phyloP scores from a whole-genome alignment of 2,113 vertebrate genomes.

The Myotis lucifugus region DNA sequence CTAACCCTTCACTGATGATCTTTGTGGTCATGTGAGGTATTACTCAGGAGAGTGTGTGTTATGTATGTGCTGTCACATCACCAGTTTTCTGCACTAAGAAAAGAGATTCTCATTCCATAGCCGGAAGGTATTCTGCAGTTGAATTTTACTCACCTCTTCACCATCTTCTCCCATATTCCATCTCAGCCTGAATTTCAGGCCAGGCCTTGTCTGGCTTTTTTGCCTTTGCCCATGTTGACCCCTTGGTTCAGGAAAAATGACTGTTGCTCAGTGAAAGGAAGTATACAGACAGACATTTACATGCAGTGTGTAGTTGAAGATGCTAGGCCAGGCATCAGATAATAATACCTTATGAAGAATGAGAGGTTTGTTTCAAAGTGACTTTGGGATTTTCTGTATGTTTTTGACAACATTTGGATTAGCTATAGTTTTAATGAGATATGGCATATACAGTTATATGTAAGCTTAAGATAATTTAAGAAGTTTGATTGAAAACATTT shows the following conservation, averaged over 20 bases:
- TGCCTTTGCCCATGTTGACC: not conserved
- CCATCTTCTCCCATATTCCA: not conserved
- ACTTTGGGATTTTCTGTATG: not conserved
- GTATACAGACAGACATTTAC: not conserved
- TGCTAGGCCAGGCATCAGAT: not conserved
- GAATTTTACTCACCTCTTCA: not conserved
- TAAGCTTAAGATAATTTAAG: not conserved
- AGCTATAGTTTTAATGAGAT: not conserved
- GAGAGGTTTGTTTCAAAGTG: not conserved
- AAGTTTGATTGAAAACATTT: slow-evolving; percentile 4
- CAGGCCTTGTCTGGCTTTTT: not conserved
- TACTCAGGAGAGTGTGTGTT: not conserved
- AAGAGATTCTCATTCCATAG: not conserved
- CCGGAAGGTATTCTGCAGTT: not conserved
- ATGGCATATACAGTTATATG: not conserved
- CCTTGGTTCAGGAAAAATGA: not conserved
- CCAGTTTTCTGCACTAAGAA: not conserved
- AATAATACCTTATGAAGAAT: not conserved
- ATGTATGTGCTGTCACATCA: not conserved
- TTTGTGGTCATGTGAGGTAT: not conserved
- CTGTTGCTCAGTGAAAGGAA: not conserved
- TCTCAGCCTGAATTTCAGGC: not conserved
- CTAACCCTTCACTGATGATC: not conserved
- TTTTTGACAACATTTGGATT: slow-evolving; percentile 35
- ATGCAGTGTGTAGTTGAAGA: not conserved